Evolutionary conservation across 2,797 vertebrate genomes (phyloP), one percentile per base, ranked within the genome.

Genomic region (Monodelphis domestica): DNA sequence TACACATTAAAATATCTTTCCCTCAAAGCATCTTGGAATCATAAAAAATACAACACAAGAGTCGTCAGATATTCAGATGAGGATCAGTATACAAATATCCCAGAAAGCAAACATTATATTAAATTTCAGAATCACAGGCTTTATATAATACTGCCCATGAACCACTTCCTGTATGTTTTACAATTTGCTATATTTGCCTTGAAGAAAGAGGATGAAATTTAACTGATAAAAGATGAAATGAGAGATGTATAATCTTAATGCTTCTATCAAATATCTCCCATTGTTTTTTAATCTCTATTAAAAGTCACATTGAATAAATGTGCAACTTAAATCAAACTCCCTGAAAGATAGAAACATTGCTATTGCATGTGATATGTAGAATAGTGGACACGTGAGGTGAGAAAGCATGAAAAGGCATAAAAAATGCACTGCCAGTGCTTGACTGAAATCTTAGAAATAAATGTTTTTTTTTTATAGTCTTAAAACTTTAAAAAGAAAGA

Each of bases 401-500:
- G 96, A 90, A 97, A 95, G 95, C 90, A 97, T 96, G 97, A 95
- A 97, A 97, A 98, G 95, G 96, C 95, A 98, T 98, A 97, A 98
- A 98, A 98, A 98, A 98, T 97, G 98, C 94, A 97, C 90, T 0
- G 94, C 57, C 78, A 89, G 90, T 97, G 96, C 95, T 96, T 95
- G 96, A 98, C 96, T 96, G 97, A 97, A 97, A 98, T 97, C 95
- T 98, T 98, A 97, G 97, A 98, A 98, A 98, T 96, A 97, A 98
- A 98, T 97, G 95, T 0, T 45, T 94, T 29, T 0, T 96, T 97
- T 95, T 94, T 96, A 96, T 94, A 97, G 97, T 95, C 95, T 97
- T 96, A 97, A 97, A 97, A 95, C 96, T 97, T 98, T 98, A 98
- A 98, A 98, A 98, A 98, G 97, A 98, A 98, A 98, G 94, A 97